Base-by-base conservation (phyloP, 2,113 vertebrate species). In the Recurvirostra avosetta region DNA sequence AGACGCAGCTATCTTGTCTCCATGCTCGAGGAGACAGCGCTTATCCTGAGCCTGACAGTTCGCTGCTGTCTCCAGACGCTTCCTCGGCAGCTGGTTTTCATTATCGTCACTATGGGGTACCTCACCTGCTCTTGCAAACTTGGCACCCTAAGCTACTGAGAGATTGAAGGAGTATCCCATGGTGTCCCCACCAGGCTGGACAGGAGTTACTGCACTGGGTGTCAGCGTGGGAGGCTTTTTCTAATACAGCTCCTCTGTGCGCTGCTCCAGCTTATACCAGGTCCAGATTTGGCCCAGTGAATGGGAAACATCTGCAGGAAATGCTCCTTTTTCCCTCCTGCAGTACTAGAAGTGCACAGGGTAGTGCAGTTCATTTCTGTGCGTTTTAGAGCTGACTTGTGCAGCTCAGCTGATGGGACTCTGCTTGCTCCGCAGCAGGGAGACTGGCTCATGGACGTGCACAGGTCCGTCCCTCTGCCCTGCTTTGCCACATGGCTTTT, bases 71-170 rank as follows among this genome's bases (percentile, higher is more conserved):
- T 84, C 71, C 61, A 81, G 82, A 59, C 38, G 2, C 50, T 72
- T 75, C 75, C 82, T 45, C 14, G 0, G 90, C 95, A 90, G 72
- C 55, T 88, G 95, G 41, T 55, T 95, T 93, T 58, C 12, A 22
- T 96, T 81, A 85, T 4, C 7, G 0, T 55, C 87, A 9, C 94
- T 66, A 0, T 38, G 50, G 67, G 81, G 74, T 67, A 88, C 88
- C 79, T 95, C 86, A 95, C 89, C 96, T 94, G 92, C 77, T 72
- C 70, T 41, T n/a, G 92, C 68, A 73, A 13, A 20, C 63, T 53
- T 67, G 84, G 92, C 92, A 81, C 38, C 4, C 0, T 0, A 4
- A 71, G 41, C 65, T 67, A 0, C 70, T 6, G 55, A 49, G 84
- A 21, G 61, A 32, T 3, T 12, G 38, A 19, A 1, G 20, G 47